Evolutionary conservation across 2,113 vertebrate genomes (phyloP), one percentile per base, ranked within the genome.

Genomic region (Amphilophus citrinellus): DNA sequence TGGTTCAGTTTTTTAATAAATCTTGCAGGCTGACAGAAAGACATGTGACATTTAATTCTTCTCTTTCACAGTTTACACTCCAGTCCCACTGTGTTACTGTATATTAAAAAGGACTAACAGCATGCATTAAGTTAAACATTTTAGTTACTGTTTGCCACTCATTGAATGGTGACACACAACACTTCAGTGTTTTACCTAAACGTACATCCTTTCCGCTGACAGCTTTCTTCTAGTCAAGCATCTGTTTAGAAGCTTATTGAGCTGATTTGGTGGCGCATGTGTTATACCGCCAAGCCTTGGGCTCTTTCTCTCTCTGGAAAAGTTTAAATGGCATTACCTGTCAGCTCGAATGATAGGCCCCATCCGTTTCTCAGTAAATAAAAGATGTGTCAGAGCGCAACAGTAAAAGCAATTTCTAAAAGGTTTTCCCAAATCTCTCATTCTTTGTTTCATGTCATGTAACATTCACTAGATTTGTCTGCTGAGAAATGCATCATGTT

Each of bases 241-340:
- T 84, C 71, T 83, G 44, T 88, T 84, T 57, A 77, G 59, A 71
- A 63, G 58, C 60, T 53, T 75, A 50, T 84, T 61, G 79, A 84
- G 65, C 24, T 61, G 76, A 84, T 80, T 57, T 75, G 75, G 47
- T 75, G 30, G 42, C 2, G 10, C 50, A 27, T 79, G 75, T 44
- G 77, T 82, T 83, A 75, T 30, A 57, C 56, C 77, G 66, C 57
- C 63, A 71, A 86, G 87, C 91, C 87, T 82, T 81, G 53, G 85
- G 82, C 91, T 82, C 80, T 84, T 76, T 80, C 68, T 79, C 82
- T 89, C 79, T 39, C 77, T 20, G 78, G 88, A 58, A 91, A 89
- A 68, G 79, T 91, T 81, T 84, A 84, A 87, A 87, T 92, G 86
- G 65, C 84, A 62, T 88, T 89, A 84, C 86, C 90, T 92, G 91